Evolutionary conservation across 2,113 vertebrate genomes (phyloP).

Genomic region (Nycticryphes semicollaris): DNA sequence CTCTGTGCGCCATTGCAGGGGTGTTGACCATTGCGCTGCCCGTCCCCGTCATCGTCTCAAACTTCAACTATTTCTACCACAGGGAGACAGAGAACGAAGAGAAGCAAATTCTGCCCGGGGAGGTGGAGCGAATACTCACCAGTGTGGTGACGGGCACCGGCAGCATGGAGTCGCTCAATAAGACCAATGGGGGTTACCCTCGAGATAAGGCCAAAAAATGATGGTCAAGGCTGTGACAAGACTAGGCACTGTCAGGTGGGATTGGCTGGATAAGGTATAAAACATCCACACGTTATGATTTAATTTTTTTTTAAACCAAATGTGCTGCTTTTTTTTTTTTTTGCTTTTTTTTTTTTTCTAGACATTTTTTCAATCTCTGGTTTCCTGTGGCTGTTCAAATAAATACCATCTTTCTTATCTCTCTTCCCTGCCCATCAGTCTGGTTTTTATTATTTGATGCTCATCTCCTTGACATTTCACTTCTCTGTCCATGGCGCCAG

Average conservation of each 20-base stretch:
- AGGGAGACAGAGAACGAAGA: slow-evolving; percentile 93
- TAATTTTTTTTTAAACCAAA: neutral
- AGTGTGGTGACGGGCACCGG: slow-evolving; percentile 41
- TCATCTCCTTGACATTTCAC: neutral
- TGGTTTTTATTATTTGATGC: neutral
- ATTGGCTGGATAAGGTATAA: neutral
- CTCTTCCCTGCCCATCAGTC: slow-evolving; percentile 15
- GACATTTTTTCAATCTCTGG: slow-evolving; percentile 49
- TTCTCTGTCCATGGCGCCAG: neutral
- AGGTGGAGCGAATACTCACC: slow-evolving; percentile 75
- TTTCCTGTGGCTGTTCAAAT: slow-evolving; percentile 59
- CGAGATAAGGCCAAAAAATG: slow-evolving; percentile 78
- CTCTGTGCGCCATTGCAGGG: slow-evolving; percentile 93
- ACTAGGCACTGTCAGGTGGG: neutral
- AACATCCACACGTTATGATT: neutral
- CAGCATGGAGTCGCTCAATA: slow-evolving; percentile 85
- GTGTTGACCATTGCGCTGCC: slow-evolving; percentile 95
- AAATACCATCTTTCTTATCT: slow-evolving; percentile 68
- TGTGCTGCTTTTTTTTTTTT: neutral
- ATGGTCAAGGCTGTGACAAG: neutral
- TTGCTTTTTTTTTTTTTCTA: neutral
- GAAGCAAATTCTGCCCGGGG: slow-evolving; percentile 76
- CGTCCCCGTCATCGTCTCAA: slow-evolving; percentile 97
- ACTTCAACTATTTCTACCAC: slow-evolving; percentile 99
- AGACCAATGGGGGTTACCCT: slow-evolving; percentile 80